Evolutionary conservation across 92 coral and sea anemone genomes (phyloP).

Genomic region (Blastomussa wellsi): DNA sequence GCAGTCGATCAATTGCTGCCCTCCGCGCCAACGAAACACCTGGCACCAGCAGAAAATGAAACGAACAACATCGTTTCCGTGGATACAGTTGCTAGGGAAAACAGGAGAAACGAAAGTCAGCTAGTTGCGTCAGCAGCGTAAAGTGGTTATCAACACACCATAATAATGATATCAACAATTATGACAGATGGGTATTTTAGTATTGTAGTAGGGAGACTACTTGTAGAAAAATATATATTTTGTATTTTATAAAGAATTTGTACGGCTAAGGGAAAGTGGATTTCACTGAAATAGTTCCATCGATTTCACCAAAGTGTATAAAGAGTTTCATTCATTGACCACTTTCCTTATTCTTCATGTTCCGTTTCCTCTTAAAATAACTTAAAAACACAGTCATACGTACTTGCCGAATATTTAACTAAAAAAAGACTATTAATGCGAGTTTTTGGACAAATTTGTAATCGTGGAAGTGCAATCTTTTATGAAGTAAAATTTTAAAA

Average conservation of each 20-base stretch:
- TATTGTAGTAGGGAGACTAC: slow-evolving; percentile 20
- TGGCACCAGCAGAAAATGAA: slow-evolving; percentile 55
- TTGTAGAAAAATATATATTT: slow-evolving; percentile 39
- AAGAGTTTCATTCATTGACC: neutral
- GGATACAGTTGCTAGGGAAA: slow-evolving; percentile 73
- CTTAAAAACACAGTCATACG: neutral
- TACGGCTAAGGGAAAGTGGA: slow-evolving; percentile 21
- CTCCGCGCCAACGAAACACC: slow-evolving; percentile 70
- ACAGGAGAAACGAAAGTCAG: slow-evolving; percentile 59
- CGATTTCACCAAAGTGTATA: neutral
- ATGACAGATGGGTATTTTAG: slow-evolving; percentile 39
- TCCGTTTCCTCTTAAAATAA: slow-evolving; percentile 13
- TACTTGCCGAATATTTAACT: neutral
- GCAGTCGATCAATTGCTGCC: slow-evolving; percentile 73
- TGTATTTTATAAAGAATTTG: slow-evolving; percentile 34
- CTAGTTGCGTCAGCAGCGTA: slow-evolving; percentile 72
- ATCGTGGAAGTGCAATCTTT: neutral
- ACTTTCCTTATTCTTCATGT: neutral
- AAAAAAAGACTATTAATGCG: neutral
- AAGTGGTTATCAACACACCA: neutral
- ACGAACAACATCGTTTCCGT: slow-evolving; percentile 72
- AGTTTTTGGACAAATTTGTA: neutral
- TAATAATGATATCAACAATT: neutral
- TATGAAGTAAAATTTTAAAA: neutral
- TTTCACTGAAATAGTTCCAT: neutral